A percentile compares a stretch with the other conserved stretches of the same genome.
Evolutionary conservation across 2,888 invertebrate genomes (phyloP).

Genomic region (Drosophila yooni): DNA sequence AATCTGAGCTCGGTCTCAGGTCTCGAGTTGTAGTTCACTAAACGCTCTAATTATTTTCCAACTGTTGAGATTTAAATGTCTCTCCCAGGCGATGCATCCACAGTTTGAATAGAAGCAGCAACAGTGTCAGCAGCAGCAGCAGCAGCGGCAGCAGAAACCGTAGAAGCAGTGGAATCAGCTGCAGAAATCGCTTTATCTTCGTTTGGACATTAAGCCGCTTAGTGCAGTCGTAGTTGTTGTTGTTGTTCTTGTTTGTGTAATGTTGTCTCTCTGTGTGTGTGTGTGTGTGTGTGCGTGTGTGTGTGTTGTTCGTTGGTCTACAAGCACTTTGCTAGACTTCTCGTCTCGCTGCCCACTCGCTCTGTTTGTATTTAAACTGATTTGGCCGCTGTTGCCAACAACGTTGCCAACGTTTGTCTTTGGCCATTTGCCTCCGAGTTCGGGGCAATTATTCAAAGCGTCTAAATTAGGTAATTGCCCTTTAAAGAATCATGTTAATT

Average conservation of each 20-base stretch:
- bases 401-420: constrained; percentile 6
- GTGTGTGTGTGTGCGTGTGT: not conserved
- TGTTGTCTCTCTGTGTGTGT: not conserved
- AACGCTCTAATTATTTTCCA: constrained; percentile 81
- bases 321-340: constrained; percentile 3
- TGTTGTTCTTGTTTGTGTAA: constrained; percentile 22
- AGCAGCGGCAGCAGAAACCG: constrained; percentile 8
- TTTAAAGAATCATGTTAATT: constrained; percentile 81
- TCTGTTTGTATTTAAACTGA: constrained; percentile 63
- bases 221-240: constrained; percentile 68
- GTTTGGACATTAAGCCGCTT: constrained; percentile 79
- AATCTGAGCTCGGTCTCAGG: not conserved
- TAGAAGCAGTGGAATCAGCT: constrained; percentile 15
- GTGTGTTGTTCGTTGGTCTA: constrained; percentile 3
- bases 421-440: constrained; percentile 19
- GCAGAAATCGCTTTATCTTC: constrained; percentile 76
- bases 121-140: not conserved
- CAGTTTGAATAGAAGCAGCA: constrained; percentile 5
- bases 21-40: constrained; percentile 48
- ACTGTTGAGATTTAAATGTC: constrained; percentile 76
- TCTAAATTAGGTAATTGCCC: constrained; percentile 82
- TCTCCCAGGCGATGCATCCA: constrained; percentile 47
- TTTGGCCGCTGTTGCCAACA: constrained; percentile 42
- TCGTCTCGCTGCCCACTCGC: not conserved
- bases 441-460: constrained; percentile 80